Conservation (phyloP, 1,140 invertebrate genomes). For the Neodiprion fabricii region DNA sequence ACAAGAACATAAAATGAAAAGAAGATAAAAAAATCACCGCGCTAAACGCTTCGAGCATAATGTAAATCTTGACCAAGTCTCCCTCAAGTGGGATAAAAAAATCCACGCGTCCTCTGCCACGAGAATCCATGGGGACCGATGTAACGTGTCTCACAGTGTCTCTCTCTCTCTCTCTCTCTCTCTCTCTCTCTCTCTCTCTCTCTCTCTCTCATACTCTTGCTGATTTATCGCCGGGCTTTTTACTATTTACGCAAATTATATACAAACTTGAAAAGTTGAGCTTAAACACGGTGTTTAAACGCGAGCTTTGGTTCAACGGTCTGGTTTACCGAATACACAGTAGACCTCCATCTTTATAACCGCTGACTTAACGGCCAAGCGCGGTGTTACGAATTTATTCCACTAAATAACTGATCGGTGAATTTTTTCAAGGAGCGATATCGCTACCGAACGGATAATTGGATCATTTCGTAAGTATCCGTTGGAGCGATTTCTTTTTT, state of each 20-base stretch:
- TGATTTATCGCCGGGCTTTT: not conserved
- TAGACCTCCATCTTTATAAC: too few relatives aligned
- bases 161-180: slow-evolving; percentile 6
- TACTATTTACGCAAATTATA: not conserved
- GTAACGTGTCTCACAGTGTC: not conserved
- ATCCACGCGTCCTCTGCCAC: slow-evolving; percentile 9
- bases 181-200: slow-evolving; percentile 1
- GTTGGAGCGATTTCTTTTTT: not conserved
- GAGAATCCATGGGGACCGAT: not conserved
- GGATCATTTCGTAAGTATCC: not conserved
- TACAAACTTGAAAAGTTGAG: not conserved
- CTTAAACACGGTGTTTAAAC: not conserved
- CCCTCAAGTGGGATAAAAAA: not conserved
- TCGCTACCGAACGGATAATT: not conserved
- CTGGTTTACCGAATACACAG: too few relatives aligned
- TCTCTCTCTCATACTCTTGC: slow-evolving; percentile 6
- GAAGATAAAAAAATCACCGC: too few relatives aligned
- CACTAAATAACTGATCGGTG: too few relatives aligned
- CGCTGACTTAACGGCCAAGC: too few relatives aligned
- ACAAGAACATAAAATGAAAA: too few relatives aligned
- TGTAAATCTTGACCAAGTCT: not conserved
- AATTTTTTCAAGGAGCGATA: too few relatives aligned
- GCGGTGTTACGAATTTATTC: too few relatives aligned
- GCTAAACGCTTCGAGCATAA: slow-evolving; percentile 1
- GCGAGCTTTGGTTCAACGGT: not conserved